Base-by-base conservation (phyloP, 2,888 invertebrate genomes). In the Lycophotia porphyrea region DNA sequence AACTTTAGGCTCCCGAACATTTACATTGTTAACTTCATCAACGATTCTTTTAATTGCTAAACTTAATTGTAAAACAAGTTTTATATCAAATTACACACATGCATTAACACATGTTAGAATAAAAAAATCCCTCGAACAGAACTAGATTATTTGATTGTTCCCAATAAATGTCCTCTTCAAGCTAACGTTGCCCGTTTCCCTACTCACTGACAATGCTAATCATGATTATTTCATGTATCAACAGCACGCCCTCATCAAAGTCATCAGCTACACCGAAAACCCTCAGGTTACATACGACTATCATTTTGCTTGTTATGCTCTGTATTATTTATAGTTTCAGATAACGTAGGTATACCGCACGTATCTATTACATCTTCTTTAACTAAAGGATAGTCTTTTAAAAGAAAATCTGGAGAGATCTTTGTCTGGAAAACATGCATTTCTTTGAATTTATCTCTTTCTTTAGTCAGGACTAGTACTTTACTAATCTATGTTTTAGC, bases 221-320 rank as follows among this genome's bases (percentile, higher is more conserved):
- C 94, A 95, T 94, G 89, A 90, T 93, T 90, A 93, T 95, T 96
- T 93, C 95, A 95, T 95, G 91, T 95, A 95, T 92, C 95, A 91
- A 93, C 96, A 96, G 96, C 96, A 96, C 96, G 95, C 90, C 96
- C 93, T 93, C 95, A 96, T 92, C 96, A 94, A 95, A 96, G 96
- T 92, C 96, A 96, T 95, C 96, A 96, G 94, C 93, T 96, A 94
- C 96, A 96, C 95, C 93, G 96, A 96, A 96, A 96, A 90, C 91
- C 95, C 92, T 96, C 96, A 96, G 96, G 96, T 96, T 95, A 94
- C 88, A 93, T 88, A 84, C 85, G 87, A 89, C 72, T 92, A 91
- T 91, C 88, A 91, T 92, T 91, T 89, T 87, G 92, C 92, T 93
- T 92, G 52, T 87, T 89, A 85, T 81, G 81, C 80, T 80, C 80